These are phyloP conservation scores for Epinephelus cyanopodus DNA, from an alignment of 2,113 vertebrate genomes.

Conservation along the genomic window DNA sequence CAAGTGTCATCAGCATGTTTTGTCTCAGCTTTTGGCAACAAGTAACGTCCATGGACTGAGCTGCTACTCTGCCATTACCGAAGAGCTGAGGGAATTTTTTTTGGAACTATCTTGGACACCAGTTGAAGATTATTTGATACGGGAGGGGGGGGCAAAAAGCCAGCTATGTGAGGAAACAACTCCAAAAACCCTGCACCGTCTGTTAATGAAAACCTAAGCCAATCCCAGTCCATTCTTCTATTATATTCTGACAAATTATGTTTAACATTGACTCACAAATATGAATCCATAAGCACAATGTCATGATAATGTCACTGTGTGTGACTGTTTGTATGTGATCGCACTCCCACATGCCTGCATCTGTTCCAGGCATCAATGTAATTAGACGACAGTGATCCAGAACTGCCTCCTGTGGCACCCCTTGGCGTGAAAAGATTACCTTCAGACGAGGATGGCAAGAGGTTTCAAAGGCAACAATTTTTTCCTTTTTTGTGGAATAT, in stretches of 20 bases:
- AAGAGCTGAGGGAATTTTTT: neutral
- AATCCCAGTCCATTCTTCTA: constrained; percentile 9
- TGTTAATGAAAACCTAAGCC: constrained; percentile 23
- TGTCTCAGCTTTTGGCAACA: constrained; percentile 6
- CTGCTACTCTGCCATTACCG: neutral
- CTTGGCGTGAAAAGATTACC: constrained; percentile 53
- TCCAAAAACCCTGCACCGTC: constrained; percentile 28
- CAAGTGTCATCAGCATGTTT: constrained; percentile 14
- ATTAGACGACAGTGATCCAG: constrained; percentile 65
- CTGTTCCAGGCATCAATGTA: constrained; percentile 51
- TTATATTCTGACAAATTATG: constrained; percentile 24
- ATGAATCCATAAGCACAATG: neutral
- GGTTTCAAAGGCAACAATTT: constrained; percentile 65
- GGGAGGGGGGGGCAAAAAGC: constrained; percentile 3
- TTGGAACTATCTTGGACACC: constrained; percentile 23
- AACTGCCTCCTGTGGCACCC: constrained; percentile 50
- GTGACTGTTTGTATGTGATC: constrained; percentile 1
- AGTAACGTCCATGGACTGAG: neutral
- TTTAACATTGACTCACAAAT: neutral
- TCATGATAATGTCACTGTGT: neutral
- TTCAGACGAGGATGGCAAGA: constrained; percentile 29
- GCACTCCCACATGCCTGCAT: constrained; percentile 24
- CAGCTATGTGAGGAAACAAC: neutral
- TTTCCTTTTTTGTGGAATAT: constrained; percentile 55
- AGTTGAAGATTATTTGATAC: constrained; percentile 20